phyloP scores from a whole-genome alignment of 2,888 invertebrate species.

The Napeogenes sylphis region DNA sequence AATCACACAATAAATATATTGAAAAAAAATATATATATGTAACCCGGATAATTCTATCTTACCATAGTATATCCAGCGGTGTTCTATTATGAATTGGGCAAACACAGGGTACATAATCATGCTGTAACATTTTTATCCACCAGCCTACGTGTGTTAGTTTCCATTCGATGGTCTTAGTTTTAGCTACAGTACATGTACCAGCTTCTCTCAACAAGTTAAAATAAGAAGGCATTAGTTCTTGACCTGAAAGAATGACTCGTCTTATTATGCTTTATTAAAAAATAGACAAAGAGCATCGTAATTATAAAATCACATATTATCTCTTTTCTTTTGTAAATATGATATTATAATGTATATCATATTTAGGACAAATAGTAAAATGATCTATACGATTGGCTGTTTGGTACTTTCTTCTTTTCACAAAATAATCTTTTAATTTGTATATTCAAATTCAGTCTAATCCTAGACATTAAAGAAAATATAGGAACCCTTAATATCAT shows the following conservation, averaged over 20 bases:
- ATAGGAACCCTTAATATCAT: too few relatives aligned
- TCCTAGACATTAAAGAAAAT: too few relatives aligned
- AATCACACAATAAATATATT: constrained; percentile 14
- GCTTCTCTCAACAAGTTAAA: constrained; percentile 59
- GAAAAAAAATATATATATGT: constrained; percentile 8
- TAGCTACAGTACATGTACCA: constrained; percentile 50
- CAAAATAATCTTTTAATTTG: too few relatives aligned
- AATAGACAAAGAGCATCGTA: too few relatives aligned
- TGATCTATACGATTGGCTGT: too few relatives aligned
- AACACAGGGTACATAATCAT: constrained; percentile 54
- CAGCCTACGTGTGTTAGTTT: constrained; percentile 62
- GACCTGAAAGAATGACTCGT: constrained; percentile 50
- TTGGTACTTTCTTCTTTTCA: too few relatives aligned
- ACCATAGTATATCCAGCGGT: constrained; percentile 62
- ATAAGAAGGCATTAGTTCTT: constrained; percentile 69
- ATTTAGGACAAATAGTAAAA: too few relatives aligned
- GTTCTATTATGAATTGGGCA: constrained; percentile 59
- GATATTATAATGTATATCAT: too few relatives aligned
- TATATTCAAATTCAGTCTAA: too few relatives aligned
- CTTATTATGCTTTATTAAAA: constrained; percentile 1
- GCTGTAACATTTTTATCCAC: constrained; percentile 56
- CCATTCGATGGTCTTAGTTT: constrained; percentile 69
- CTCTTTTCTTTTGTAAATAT: too few relatives aligned
- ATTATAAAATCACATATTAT: too few relatives aligned
- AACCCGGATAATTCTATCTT: constrained; percentile 15